A percentile compares a stretch with the other conserved stretches of the same genome.
These are phyloP conservation scores for Leucophenga montana DNA, from an alignment of 2,888 invertebrate species.

Conservation along the genomic window DNA sequence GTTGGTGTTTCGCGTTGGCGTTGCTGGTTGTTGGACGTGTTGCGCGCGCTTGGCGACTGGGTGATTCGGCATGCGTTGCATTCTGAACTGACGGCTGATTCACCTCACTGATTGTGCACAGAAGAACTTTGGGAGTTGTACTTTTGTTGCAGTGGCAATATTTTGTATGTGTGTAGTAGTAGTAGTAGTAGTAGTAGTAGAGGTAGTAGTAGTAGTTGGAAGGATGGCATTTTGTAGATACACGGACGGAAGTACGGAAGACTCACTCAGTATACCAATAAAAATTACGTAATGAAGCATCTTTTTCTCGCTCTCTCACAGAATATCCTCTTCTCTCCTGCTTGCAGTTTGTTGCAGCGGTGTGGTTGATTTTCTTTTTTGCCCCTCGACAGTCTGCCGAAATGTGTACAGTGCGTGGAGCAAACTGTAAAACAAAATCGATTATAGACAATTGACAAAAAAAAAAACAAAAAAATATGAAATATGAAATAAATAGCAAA, in stretches of 20 bases:
- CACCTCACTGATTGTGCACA: conserved; percentile 36
- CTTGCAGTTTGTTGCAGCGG: neutral
- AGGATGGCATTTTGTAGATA: conserved; percentile 4
- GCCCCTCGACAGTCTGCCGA: conserved; percentile 60
- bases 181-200: neutral
- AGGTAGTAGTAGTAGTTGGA: neutral
- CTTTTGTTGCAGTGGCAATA: neutral
- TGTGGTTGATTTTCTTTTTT: neutral
- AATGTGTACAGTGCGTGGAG: conserved; percentile 61
- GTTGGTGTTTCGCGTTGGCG: conserved; percentile 34
- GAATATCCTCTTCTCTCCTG: too few relatives aligned
- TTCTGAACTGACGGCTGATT: neutral
- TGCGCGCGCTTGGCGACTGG: conserved; percentile 14
- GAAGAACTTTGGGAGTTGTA: conserved; percentile 33
- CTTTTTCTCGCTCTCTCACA: too few relatives aligned
- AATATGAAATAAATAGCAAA: conserved; percentile 11
- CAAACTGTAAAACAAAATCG: conserved; percentile 65
- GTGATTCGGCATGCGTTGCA: conserved; percentile 27
- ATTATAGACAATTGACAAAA: conserved; percentile 19
- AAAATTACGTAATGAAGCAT: neutral
- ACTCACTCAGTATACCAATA: conserved; percentile 29
- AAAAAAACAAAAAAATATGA: neutral
- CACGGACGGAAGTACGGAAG: conserved; percentile 1
- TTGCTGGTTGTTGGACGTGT: neutral
- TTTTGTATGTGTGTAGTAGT: neutral